Conservation (phyloP, 2,797 vertebrate genomes). For the Molossus alvarezi region DNA sequence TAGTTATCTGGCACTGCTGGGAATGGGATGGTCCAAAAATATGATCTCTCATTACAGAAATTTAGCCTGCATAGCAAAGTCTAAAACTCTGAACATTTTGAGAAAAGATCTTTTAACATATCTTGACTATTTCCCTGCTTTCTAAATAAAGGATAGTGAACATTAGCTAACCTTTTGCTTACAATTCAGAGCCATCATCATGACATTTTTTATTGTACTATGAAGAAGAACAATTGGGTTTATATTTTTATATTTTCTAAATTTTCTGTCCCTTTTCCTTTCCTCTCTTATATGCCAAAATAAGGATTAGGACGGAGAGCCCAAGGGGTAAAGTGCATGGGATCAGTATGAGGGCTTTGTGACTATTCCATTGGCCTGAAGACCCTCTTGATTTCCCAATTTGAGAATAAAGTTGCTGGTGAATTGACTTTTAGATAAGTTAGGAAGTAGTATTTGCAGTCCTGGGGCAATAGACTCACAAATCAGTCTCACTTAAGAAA, state of each 20-base stretch:
- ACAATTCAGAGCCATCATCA: neutral
- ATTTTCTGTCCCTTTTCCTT: neutral
- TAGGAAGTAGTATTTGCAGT: neutral
- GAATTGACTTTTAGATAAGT: neutral
- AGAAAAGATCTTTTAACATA: conserved; percentile 20
- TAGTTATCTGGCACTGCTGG: conserved; percentile 5
- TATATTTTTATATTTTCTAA: conserved; percentile 49
- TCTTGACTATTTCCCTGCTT: neutral
- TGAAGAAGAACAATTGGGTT: neutral
- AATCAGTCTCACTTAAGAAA: neutral
- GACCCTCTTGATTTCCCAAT: conserved; percentile 36
- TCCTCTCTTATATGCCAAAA: neutral
- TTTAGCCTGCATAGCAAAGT: neutral
- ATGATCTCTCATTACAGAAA: conserved; percentile 26
- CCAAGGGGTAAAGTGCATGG: neutral
- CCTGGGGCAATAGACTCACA: neutral
- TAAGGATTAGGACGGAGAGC: neutral
- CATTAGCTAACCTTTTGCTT: conserved; percentile 10
- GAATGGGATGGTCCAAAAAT: neutral
- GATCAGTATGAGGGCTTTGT: neutral
- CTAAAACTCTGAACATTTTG: conserved; percentile 31
- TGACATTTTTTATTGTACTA: neutral
- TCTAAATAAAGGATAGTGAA: conserved; percentile 17
- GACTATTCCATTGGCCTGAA: neutral
- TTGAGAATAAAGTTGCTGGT: neutral